A percentile compares a stretch with the other conserved stretches of the same genome.
phyloP scores from a whole-genome alignment of 2,113 vertebrate genomes.

The Grammomys dolichurus region DNA sequence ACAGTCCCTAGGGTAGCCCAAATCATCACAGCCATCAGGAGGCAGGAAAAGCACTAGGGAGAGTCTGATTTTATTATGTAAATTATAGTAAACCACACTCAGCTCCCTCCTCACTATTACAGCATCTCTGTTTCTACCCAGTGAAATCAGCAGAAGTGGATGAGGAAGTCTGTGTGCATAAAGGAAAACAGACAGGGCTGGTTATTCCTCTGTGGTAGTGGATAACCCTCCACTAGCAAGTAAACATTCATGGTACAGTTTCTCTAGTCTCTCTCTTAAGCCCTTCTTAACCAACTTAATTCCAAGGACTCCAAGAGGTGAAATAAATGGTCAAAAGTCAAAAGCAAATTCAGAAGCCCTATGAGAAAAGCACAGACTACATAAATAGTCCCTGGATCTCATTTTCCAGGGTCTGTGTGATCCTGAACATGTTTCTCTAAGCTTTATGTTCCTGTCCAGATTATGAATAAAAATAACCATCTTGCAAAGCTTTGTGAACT shows the following conservation, averaged over 20 bases:
- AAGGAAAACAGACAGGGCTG: neutral
- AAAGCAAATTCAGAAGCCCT: constrained; percentile 30
- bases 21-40: constrained; percentile 63
- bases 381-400: neutral
- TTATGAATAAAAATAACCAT: neutral
- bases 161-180: neutral
- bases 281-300: constrained; percentile 10
- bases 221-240: neutral
- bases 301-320: neutral
- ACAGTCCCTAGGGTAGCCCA: constrained; percentile 63
- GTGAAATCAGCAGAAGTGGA: neutral
- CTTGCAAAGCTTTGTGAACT: neutral
- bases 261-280: constrained; percentile 31
- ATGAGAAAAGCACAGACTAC: neutral
- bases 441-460: constrained; percentile 34
- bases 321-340: constrained; percentile 51
- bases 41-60: constrained; percentile 53
- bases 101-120: neutral
- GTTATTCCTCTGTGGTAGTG: neutral
- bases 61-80: constrained; percentile 76
- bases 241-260: neutral
- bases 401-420: constrained; percentile 7
- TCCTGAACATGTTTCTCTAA: constrained; percentile 11
- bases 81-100: constrained; percentile 52
- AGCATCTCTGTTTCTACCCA: neutral